A percentile compares a stretch with the other conserved stretches of the same genome.
phyloP scores from a whole-genome alignment of 2,797 vertebrate species.

The Crypturellus tataupa region DNA sequence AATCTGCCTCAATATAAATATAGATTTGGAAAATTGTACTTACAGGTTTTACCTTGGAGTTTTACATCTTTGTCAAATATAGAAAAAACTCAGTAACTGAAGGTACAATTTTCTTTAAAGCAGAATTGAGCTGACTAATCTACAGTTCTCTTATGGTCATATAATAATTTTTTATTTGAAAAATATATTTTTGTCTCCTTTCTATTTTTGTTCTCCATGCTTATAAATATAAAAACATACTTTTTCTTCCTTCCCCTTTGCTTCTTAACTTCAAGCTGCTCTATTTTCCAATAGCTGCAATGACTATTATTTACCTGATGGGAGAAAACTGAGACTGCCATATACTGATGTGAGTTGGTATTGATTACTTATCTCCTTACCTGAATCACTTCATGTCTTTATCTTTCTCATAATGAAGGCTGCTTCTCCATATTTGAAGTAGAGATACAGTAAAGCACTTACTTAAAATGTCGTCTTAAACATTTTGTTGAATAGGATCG shows the following conservation, averaged over 20 bases:
- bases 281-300: background rate
- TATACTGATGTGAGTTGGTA: background rate
- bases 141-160: background rate
- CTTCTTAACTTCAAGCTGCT: background rate
- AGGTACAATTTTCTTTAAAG: background rate
- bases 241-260: background rate
- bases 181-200: constrained; percentile 1
- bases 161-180: constrained; percentile 33
- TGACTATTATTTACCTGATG: background rate
- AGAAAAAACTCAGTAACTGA: background rate
- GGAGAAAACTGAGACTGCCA: background rate
- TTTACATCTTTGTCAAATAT: constrained; percentile 71
- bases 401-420: background rate
- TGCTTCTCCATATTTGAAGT: background rate
- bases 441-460: background rate
- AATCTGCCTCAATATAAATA: constrained; percentile 66
- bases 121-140: background rate
- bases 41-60: constrained; percentile 14
- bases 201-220: background rate
- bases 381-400: background rate
- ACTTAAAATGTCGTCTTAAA: background rate
- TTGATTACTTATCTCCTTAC: background rate
- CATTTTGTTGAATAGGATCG: background rate
- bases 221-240: background rate
- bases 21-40: constrained; percentile 70